Base-by-base conservation (phyloP, 1,140 invertebrate species). In the Diorhabda elongata region DNA sequence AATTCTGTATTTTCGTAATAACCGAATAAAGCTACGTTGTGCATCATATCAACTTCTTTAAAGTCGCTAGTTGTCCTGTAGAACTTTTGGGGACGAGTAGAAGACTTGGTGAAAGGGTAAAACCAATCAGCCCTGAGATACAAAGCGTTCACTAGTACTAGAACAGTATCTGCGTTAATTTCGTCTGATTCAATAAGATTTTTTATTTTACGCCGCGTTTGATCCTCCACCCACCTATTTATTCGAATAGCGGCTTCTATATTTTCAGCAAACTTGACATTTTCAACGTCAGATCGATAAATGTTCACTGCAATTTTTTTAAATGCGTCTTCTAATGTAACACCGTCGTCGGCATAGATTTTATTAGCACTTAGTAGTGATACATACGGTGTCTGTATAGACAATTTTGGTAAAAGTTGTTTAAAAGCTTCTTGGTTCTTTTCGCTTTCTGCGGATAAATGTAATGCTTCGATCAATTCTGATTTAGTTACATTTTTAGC, bases 101-200 rank as follows among this genome's bases (percentile, higher is more conserved):
- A 0, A 86, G 89, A 2, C 69, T 61, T 2, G 76, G 76, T 73
- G 71, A 92, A 91, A 57, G 83, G 79, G 6, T 78, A 80, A 61
- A 82, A 72, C 90, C 90, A 91, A 57, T 81, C 82, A 59, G 69
- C 78, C 42, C 93, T 94, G 80, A 96, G 96, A 78, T 95, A 93
- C 43, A 96, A 82, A 8, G 92, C 92, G 81, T 95, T 96, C 0
- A 93, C 82, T 2, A 96, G 81, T 5, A 96, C 84, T n/a, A 93
- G 67, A 65, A 81, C 85, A 71, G 87, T 89, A 42, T 84, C 75
- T 6, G 79, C 72, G 66, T 83, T 73, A 2, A 92, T 80, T 70
- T 79, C 81, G 74, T 84, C 86, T 75, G 81, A 68, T 11, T 82
- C 74, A 44, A 94, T 81, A 5, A 93, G 78, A 75, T 92, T 80